Conservation (phyloP, 1,140 invertebrate species). For the Antheraea pernyi region DNA sequence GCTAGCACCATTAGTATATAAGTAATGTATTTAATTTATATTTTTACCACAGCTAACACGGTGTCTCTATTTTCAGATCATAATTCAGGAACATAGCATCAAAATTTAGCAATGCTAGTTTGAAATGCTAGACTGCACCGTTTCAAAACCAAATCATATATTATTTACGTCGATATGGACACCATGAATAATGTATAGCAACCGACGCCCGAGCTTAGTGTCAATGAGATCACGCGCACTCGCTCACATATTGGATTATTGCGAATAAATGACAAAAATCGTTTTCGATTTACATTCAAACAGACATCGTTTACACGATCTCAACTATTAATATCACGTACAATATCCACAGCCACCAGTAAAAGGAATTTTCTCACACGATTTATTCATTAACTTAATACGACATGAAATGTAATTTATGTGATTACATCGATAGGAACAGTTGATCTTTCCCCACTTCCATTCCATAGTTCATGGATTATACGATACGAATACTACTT, state of each 20-base stretch:
- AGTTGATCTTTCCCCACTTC: no score
- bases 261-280: constrained; percentile 59
- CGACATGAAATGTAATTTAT: background rate
- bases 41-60: background rate
- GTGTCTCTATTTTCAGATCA: background rate
- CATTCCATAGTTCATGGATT: constrained; percentile 14
- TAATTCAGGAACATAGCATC: background rate
- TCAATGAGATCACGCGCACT: constrained; percentile 61
- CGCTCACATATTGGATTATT: constrained; percentile 59
- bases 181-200: constrained; percentile 61
- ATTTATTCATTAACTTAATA: background rate
- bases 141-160: constrained; percentile 54
- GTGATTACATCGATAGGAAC: background rate
- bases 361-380: background rate
- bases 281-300: constrained; percentile 37
- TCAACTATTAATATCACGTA: background rate
- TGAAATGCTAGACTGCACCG: constrained; percentile 24
- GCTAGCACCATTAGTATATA: constrained; percentile 13
- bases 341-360: background rate
- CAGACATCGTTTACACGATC: background rate
- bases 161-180: constrained; percentile 39
- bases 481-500: background rate
- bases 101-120: constrained; percentile 24
- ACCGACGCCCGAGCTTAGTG: constrained; percentile 48
- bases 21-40: background rate